These are phyloP conservation scores for Threskiornis aethiopicus DNA, from an alignment of 2,797 vertebrate genomes.

Conservation along the genomic window DNA sequence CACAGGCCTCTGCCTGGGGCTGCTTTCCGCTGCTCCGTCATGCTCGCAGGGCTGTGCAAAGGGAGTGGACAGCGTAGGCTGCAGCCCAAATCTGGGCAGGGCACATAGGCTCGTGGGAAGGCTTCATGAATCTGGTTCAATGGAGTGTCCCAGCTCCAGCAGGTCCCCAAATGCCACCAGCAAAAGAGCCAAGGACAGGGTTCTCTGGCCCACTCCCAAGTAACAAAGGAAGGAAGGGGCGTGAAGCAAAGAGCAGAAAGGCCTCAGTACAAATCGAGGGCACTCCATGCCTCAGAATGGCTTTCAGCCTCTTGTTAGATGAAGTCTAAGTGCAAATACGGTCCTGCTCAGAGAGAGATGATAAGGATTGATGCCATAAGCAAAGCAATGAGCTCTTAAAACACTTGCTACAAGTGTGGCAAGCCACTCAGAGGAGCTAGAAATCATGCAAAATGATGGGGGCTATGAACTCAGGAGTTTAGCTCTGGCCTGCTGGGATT, in stretches of 20 bases:
- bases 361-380: background rate
- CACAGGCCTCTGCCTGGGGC: background rate
- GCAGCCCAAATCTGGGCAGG: background rate
- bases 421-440: background rate
- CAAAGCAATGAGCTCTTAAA: slow-evolving; percentile 1
- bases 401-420: background rate
- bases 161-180: background rate
- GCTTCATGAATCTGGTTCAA: background rate
- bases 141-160: background rate
- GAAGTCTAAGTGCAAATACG: background rate
- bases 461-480: background rate
- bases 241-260: background rate
- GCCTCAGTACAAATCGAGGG: background rate
- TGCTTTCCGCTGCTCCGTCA: background rate
- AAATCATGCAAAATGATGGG: slow-evolving; percentile 25
- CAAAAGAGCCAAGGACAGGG: background rate
- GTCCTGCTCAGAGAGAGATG: background rate
- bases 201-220: background rate
- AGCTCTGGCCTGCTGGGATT: slow-evolving; percentile 8
- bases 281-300: background rate
- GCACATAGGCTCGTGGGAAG: fast-evolving
- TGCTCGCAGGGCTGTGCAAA: background rate
- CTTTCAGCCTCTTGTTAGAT: background rate
- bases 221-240: background rate
- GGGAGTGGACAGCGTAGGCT: background rate